Evolutionary conservation across 2,888 invertebrate species (phyloP), one percentile per base, ranked within the genome.

Genomic region (Tetrapedia diversipes): DNA sequence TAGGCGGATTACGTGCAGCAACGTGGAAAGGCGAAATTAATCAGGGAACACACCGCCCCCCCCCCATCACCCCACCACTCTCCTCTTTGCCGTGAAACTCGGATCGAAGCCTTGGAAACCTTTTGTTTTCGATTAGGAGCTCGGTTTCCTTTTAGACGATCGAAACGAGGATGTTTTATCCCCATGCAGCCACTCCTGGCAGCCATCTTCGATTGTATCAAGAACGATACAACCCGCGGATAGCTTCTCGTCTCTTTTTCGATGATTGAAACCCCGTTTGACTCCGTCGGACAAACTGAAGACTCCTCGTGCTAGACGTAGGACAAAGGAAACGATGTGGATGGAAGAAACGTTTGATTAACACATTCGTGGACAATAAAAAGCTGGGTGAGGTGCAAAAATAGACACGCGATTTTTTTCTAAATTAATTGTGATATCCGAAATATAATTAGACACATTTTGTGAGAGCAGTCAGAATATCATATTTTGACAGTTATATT

Each of bases 11-110:
- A 83, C 76, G 77, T 77, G 77, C 77, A 73, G 29, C 81, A 76
- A 70, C 51, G 78, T 70, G 85, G 74, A 83, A 81, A 79, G 81
- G 73, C 75, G 77, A 85, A 84, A 84, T 85, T 84, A 85, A 84
- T 84, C 83, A 77, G 76, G 70, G 61, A 68, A 66, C 79, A 72
- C 67, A 65, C 72, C 59, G 51, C 4, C 24, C 66, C 61, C 73
- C 54, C 19, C 27, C n/a, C 59, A 56, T 32, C 39, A 10, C 22
- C 24, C 32, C n/a, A 1, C 11, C 37, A 1, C 37, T 14, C 27
- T 14, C 19, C 51, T 63, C 53, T 41, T 32, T 47, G n/a, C 10
- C 43, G 37, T 37, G 59, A 64, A 70, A 57, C n/a, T n/a, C 54
- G 77, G 64, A 81, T 76, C 70, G 68, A 72, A 74, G 57, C 47